Percentiles rank a stretch among this genome's conserved stretches.
Evolutionary conservation across 2,113 vertebrate species (phyloP).

Genomic region (Eulacestoma nigropectus): DNA sequence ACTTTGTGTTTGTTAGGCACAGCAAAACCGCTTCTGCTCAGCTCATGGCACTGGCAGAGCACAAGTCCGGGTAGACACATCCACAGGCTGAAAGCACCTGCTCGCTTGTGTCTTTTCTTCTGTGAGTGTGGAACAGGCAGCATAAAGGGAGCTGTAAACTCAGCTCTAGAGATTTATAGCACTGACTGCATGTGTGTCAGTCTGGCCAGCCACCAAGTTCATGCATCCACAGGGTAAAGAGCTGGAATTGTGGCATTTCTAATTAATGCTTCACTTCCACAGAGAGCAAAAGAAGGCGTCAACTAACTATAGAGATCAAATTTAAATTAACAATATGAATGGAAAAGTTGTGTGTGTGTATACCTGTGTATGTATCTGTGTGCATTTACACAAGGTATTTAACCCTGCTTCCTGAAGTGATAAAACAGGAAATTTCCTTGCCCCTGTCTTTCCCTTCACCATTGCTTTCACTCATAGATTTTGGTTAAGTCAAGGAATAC

Average conservation of each 20-base stretch:
- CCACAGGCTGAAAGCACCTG: not conserved
- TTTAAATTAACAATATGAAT: not conserved
- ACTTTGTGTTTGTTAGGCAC: not conserved
- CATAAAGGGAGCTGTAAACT: not conserved
- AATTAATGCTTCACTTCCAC: not conserved
- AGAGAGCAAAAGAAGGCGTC: not conserved
- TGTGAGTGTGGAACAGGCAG: not conserved
- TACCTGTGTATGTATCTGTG: not conserved
- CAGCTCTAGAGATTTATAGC: not conserved
- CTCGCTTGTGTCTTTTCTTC: not conserved
- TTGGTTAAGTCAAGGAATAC: not conserved
- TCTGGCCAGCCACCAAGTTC: not conserved
- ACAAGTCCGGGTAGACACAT: not conserved
- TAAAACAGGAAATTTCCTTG: not conserved
- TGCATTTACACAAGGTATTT: not conserved
- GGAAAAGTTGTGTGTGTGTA: not conserved
- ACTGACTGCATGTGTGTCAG: rapidly evolving
- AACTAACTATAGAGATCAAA: not conserved
- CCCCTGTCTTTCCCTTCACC: not conserved
- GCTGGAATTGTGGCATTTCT: not conserved
- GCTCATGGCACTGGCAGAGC: not conserved
- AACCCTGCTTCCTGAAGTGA: not conserved
- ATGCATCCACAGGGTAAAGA: rapidly evolving
- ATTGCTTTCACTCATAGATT: not conserved
- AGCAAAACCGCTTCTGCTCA: not conserved